Evolutionary conservation across 2,888 invertebrate genomes (phyloP).

Genomic region (Dynastes hyllus): DNA sequence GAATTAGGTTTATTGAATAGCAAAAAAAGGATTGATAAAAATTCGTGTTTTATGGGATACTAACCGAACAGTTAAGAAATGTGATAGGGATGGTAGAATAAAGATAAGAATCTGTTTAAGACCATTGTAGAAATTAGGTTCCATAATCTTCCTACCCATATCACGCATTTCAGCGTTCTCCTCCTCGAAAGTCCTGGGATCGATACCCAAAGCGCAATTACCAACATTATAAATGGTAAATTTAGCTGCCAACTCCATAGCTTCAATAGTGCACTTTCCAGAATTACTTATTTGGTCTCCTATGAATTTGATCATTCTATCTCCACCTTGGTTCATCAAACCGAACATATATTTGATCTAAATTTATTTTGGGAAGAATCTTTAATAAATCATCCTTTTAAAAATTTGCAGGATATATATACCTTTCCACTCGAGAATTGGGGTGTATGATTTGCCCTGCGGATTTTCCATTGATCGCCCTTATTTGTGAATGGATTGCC

Average conservation of each 20-base stretch:
- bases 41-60: not conserved
- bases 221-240: constrained; percentile 69
- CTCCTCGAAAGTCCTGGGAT: constrained; percentile 65
- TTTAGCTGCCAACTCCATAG: constrained; percentile 66
- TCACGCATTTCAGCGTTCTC: constrained; percentile 61
- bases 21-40: not conserved
- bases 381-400: not conserved
- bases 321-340: constrained; percentile 68
- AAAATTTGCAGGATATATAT: not conserved
- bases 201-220: constrained; percentile 68
- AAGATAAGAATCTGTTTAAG: not conserved
- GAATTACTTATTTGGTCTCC: constrained; percentile 60
- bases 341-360: constrained; percentile 70
- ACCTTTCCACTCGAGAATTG: constrained; percentile 71
- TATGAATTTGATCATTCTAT: constrained; percentile 66
- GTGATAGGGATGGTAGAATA: constrained; percentile 1
- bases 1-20: not conserved
- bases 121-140: constrained; percentile 58
- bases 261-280: constrained; percentile 64
- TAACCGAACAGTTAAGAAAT: constrained; percentile 17
- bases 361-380: not conserved
- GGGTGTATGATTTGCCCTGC: constrained; percentile 71
- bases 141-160: constrained; percentile 63
- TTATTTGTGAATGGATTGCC: constrained; percentile 71
- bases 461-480: constrained; percentile 72